These are phyloP conservation scores for Dolichoris vasculosae DNA, from an alignment of 1,140 invertebrate genomes.

Conservation along the genomic window DNA sequence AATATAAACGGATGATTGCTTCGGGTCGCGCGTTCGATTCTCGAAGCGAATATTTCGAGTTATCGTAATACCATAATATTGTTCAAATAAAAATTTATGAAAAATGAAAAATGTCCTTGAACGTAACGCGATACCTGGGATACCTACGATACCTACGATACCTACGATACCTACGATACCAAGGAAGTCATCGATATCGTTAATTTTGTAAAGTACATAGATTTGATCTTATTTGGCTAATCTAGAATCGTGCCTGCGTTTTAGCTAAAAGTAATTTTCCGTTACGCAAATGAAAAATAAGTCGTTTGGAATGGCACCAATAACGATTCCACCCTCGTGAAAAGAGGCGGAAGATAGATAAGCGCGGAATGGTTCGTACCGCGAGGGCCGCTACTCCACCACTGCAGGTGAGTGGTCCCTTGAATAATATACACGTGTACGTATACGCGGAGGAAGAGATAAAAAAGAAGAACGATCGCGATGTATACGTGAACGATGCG, in stretches of 20 bases:
- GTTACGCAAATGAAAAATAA: neutral
- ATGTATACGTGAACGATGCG: too few species aligned
- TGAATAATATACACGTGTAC: conserved; percentile 24
- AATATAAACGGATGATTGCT: too few species aligned
- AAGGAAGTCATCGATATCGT: neutral
- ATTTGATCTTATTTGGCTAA: neutral
- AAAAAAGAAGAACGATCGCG: neutral
- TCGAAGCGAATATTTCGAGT: too few species aligned
- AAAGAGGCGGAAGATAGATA: neutral
- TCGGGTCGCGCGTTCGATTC: too few species aligned
- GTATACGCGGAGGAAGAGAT: neutral
- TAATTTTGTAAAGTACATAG: neutral
- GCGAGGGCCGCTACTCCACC: neutral
- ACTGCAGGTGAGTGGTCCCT: conserved; percentile 51
- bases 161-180: too few species aligned
- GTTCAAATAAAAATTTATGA: too few species aligned
- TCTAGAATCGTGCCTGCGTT: neutral
- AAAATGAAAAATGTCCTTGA: too few species aligned
- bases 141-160: too few species aligned
- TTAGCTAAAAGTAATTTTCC: neutral
- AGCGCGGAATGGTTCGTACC: neutral
- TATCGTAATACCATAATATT: too few species aligned
- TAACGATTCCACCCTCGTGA: neutral
- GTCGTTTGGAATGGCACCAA: neutral
- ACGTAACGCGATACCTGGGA: too few species aligned